phyloP scores from a whole-genome alignment of 2,113 vertebrate species.

The Pristiophorus japonicus region DNA sequence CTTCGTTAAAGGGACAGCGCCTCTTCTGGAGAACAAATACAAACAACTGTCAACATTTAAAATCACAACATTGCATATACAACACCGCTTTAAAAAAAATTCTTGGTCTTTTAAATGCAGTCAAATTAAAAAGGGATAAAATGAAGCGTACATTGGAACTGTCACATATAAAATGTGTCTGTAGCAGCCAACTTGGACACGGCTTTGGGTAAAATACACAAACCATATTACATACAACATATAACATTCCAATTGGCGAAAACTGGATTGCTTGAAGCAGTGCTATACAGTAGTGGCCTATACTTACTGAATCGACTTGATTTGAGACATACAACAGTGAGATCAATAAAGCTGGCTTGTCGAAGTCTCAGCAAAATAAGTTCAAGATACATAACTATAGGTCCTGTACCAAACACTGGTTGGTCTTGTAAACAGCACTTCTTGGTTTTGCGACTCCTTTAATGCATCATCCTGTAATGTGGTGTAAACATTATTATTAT shows the following conservation, averaged over 20 bases:
- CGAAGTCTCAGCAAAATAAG: background rate
- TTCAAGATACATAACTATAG: background rate
- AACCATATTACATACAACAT: too few relatives aligned
- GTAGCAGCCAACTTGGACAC: background rate
- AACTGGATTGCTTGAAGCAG: background rate
- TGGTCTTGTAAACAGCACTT: background rate
- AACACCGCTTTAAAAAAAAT: background rate
- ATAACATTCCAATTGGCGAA: background rate
- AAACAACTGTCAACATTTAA: background rate
- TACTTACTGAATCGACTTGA: too few relatives aligned
- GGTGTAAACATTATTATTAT: background rate
- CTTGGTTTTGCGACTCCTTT: background rate
- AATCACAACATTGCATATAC: background rate
- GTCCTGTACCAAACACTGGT: background rate
- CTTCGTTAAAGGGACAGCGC: background rate
- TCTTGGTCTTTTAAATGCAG: background rate
- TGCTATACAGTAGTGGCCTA: too few relatives aligned
- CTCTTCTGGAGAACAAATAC: background rate
- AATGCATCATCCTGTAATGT: background rate
- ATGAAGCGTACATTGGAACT: background rate
- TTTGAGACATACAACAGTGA: too few relatives aligned
- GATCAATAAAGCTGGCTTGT: background rate
- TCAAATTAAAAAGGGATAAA: background rate
- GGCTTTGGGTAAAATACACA: background rate
- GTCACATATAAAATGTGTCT: background rate